Percentiles rank a stretch among this genome's conserved stretches.
Conservation (phyloP, 2,888 invertebrate genomes). For the Norana najaformis region DNA sequence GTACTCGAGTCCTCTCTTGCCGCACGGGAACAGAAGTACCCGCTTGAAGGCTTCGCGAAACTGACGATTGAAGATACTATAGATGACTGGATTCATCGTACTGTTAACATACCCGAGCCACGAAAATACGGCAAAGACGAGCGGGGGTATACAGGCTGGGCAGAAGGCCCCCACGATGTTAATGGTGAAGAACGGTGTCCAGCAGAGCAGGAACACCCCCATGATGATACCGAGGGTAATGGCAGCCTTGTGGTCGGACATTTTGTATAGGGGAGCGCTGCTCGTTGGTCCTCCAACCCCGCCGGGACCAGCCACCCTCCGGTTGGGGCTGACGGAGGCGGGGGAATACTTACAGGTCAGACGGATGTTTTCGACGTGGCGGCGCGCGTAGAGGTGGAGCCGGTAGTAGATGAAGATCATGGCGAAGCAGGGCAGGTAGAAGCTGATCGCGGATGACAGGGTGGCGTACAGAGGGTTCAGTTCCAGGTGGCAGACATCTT, state of each 20-base stretch:
- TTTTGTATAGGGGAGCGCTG: conserved; percentile 45
- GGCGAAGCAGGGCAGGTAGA: conserved; percentile 96
- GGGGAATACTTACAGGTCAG: conserved; percentile 31
- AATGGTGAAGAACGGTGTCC: conserved; percentile 98
- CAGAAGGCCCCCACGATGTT: conserved; percentile 95
- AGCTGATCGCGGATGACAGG: conserved; percentile 94
- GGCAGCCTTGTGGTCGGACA: conserved; percentile 96
- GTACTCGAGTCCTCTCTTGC: not conserved
- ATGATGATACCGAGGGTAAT: conserved; percentile 97
- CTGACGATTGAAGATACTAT: conserved; percentile 97
- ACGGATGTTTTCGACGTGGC: conserved; percentile 92
- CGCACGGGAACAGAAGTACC: conserved; percentile 26
- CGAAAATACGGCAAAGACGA: conserved; percentile 80
- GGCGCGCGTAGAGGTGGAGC: conserved; percentile 94
- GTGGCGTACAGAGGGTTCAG: conserved; percentile 94
- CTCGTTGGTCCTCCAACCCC: not conserved
- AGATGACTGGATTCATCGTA: conserved; percentile 92
- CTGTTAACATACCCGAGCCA: conserved; percentile 99
- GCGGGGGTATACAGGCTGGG: conserved; percentile 89
- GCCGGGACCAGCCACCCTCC: conserved; percentile 55
- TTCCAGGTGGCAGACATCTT: conserved; percentile 78
- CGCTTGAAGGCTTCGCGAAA: conserved; percentile 86
- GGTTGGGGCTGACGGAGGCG: not conserved
- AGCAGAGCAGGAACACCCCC: conserved; percentile 95
- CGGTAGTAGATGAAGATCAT: conserved; percentile 93